Evolutionary conservation across 2,113 vertebrate species (phyloP).

Genomic region (Cebidichthys violaceus): DNA sequence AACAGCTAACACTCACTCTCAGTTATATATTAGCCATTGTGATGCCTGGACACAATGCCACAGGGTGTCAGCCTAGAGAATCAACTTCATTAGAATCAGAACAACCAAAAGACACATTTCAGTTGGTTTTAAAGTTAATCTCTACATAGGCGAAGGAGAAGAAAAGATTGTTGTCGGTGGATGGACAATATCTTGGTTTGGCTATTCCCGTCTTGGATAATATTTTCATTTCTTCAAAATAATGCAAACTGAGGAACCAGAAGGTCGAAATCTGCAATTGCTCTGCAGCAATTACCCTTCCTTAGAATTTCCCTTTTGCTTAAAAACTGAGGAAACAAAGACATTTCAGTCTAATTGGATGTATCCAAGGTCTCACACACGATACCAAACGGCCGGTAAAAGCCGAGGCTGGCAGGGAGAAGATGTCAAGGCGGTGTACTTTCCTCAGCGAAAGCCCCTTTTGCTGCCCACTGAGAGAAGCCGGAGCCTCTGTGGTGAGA

Average conservation of each 20-base stretch:
- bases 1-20: slow-evolving; percentile 23
- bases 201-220: neutral
- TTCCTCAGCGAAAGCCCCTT: slow-evolving; percentile 49
- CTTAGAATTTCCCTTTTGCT: neutral
- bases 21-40: slow-evolving; percentile 64
- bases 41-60: slow-evolving; percentile 27
- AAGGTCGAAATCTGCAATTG: slow-evolving; percentile 14
- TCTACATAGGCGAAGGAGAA: neutral
- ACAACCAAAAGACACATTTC: neutral
- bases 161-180: neutral
- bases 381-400: slow-evolving; percentile 16
- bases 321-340: slow-evolving; percentile 11
- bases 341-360: slow-evolving; percentile 38
- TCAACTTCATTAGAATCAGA: slow-evolving; percentile 3
- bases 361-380: slow-evolving; percentile 31
- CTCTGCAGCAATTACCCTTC: slow-evolving; percentile 7
- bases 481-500: slow-evolving; percentile 49
- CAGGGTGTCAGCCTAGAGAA: slow-evolving; percentile 3
- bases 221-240: slow-evolving; percentile 4
- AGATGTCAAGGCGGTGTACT: slow-evolving; percentile 32
- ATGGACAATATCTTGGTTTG: neutral
- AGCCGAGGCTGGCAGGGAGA: slow-evolving; percentile 45
- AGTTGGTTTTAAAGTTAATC: neutral
- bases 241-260: neutral
- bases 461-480: slow-evolving; percentile 44